Evolutionary conservation across 2,888 invertebrate genomes (phyloP).

Genomic region (Elmis aenea): DNA sequence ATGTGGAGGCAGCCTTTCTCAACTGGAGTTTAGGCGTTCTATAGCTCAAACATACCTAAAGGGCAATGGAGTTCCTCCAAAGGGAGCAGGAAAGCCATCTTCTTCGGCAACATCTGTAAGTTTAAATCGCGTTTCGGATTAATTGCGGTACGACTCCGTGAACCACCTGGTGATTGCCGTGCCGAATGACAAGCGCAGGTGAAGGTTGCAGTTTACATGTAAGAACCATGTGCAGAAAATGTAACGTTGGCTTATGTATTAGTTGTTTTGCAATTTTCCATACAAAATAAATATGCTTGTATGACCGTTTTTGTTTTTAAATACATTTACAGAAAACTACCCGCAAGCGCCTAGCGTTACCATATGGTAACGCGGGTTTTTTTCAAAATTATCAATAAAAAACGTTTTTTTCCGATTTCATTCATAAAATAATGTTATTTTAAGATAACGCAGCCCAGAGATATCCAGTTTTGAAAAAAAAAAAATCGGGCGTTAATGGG

Average conservation of each 20-base stretch:
- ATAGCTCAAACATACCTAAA: not conserved
- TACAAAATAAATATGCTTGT: not conserved
- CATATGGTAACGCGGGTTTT: no score
- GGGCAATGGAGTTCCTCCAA: not conserved
- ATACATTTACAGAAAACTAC: no score
- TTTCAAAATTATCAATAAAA: no score
- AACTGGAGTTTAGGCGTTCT: no score
- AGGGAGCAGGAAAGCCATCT: not conserved
- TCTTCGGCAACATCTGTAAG: not conserved
- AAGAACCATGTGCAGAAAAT: not conserved
- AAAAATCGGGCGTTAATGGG: no score
- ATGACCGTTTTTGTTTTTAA: no score
- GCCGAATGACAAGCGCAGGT: no score
- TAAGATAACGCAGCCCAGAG: no score
- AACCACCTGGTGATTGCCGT: not conserved
- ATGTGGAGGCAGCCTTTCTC: not conserved
- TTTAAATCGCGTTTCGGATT: not conserved
- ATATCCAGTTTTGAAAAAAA: no score
- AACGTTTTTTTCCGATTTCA: no score
- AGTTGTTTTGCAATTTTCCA: not conserved
- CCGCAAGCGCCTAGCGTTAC: no score
- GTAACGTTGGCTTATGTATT: not conserved
- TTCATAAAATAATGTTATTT: no score
- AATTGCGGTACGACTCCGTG: not conserved
- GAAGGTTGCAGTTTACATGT: not conserved